Percentiles rank a stretch among this genome's conserved stretches.
phyloP scores from a whole-genome alignment of 2,797 vertebrate species.

The Eidolon dupreanum region DNA sequence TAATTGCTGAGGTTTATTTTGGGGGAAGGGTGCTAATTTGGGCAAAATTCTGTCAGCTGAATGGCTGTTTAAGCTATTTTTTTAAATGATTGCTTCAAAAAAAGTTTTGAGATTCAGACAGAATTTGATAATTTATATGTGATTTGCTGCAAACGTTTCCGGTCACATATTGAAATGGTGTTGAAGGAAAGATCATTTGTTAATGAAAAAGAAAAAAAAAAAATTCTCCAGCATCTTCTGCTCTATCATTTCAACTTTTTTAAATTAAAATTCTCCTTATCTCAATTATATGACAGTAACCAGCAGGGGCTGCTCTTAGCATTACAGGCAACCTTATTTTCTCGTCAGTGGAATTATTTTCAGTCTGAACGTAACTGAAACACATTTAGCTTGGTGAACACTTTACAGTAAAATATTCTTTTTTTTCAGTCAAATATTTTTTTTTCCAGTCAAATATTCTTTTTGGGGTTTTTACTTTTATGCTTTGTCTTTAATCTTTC shows the following conservation, averaged over 20 bases:
- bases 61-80: not conserved
- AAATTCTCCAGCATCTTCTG: not conserved
- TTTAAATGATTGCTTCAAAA: not conserved
- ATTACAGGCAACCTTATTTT: constrained; percentile 55
- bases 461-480: not conserved
- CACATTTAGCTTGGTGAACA: not conserved
- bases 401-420: not conserved
- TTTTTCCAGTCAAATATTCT: not conserved
- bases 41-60: not conserved
- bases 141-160: not conserved
- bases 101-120: not conserved
- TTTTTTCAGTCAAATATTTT: not conserved
- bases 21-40: not conserved
- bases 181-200: not conserved
- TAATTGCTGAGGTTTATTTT: not conserved
- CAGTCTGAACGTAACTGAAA: constrained; percentile 22
- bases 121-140: not conserved
- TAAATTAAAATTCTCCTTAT: not conserved
- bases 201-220: not conserved
- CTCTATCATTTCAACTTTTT: constrained; percentile 18
- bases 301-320: constrained; percentile 77
- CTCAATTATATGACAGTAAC: constrained; percentile 20
- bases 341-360: constrained; percentile 41
- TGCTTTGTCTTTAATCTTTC: constrained; percentile 8
- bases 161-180: not conserved